Conservation (phyloP, 2,888 invertebrate genomes). For the Tiliacea aurago region DNA sequence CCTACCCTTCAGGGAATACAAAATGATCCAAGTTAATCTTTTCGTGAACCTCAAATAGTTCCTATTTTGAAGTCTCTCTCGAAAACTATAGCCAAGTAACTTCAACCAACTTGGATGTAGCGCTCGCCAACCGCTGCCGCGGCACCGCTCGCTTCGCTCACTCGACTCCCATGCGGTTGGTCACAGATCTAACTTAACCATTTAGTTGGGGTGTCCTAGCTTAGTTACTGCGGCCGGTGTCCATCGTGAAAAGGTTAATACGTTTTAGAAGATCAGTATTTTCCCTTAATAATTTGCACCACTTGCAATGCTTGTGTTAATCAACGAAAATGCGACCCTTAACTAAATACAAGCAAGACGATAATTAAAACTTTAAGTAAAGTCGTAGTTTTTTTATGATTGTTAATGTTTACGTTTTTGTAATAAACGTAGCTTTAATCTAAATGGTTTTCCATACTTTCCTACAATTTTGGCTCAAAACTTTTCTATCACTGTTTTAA, state of each 20-base stretch:
- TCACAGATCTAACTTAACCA: too few species aligned
- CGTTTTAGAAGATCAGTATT: background rate
- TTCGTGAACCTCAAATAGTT: background rate
- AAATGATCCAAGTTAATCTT: too few species aligned
- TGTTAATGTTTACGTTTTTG: background rate
- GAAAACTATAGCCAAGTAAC: background rate
- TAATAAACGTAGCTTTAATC: background rate
- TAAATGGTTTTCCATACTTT: background rate
- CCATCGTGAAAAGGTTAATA: too few species aligned
- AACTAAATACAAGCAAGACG: background rate
- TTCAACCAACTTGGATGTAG: background rate
- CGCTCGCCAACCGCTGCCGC: background rate
- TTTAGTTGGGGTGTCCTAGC: too few species aligned
- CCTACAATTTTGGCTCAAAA: background rate
- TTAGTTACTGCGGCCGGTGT: background rate
- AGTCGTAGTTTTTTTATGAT: background rate
- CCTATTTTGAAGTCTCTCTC: background rate
- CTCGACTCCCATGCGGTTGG: too few species aligned
- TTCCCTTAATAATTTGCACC: background rate
- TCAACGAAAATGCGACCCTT: background rate
- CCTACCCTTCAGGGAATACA: too few species aligned
- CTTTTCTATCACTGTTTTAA: background rate
- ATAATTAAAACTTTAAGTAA: background rate
- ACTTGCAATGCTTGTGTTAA: background rate
- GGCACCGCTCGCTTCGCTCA: background rate